A percentile compares a stretch with the other conserved stretches of the same genome.
Evolutionary conservation across 2,113 vertebrate species (phyloP).

Genomic region (Nycticryphes semicollaris): DNA sequence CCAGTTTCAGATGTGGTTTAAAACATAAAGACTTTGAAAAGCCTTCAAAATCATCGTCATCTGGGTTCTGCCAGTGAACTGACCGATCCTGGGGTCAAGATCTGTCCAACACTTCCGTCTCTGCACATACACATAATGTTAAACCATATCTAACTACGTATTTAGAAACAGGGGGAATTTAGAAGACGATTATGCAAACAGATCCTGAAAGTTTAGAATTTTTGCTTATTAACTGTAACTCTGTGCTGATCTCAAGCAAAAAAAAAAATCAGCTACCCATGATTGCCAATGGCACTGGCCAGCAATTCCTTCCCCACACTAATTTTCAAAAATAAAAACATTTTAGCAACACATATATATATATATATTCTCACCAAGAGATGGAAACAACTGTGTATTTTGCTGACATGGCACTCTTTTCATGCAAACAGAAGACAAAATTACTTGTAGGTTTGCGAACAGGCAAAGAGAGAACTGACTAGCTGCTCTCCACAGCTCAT

Average conservation of each 20-base stretch:
- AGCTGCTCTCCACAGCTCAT: accelerated
- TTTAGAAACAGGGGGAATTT: not conserved
- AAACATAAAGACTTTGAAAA: not conserved
- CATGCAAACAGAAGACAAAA: not conserved
- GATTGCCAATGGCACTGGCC: not conserved
- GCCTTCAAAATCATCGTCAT: not conserved
- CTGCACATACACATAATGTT: not conserved
- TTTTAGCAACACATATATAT: not conserved
- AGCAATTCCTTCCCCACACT: not conserved
- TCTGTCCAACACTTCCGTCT: not conserved
- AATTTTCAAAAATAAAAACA: not conserved
- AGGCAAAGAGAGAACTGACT: not conserved
- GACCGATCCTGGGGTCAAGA: not conserved
- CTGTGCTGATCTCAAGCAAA: not conserved
- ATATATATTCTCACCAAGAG: not conserved
- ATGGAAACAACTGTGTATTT: accelerated
- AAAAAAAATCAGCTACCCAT: not conserved
- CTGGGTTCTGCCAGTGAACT: not conserved
- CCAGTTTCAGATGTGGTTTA: not conserved
- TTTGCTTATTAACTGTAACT: not conserved
- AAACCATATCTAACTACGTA: not conserved
- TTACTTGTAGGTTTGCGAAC: not conserved
- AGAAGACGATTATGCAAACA: not conserved
- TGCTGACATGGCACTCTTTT: not conserved
- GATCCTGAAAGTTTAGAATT: not conserved